Evolutionary conservation across 1,140 invertebrate species (phyloP), one percentile per base, ranked within the genome.

Genomic region (Heliothis subflexa): DNA sequence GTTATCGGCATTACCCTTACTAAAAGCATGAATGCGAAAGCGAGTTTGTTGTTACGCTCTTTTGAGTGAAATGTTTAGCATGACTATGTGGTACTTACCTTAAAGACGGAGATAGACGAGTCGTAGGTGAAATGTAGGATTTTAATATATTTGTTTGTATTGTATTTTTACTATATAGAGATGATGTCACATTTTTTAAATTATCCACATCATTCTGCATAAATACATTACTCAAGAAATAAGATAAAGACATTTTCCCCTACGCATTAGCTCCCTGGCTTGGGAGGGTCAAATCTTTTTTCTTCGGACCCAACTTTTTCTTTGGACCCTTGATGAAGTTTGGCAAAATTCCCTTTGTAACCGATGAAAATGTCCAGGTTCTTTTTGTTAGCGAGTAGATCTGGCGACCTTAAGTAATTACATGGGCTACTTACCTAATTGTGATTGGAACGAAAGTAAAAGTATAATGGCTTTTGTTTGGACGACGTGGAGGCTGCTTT

Each of bases 351-450:
- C 59, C 73, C 25, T 76, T 76, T 76, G 73, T 76, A 76, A 76
- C 59, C 59, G 49, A 76, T 64, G 47, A 76, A 76, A 40, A 74
- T 57, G 13, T 16, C 59, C 59, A 54, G 73, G 57, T 76, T 64
- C 72, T 62, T 76, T 76, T 73, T 76, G 59, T 64, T 50, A 28
- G 73, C 18, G 47, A 76, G 55, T 49, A 18, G 55, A 74, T 61
- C 55, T 74, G 28, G 12, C 14, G 57, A 76, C 59, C 64, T 64
- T 76, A 76, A 76, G 73, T 76, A 76, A 76, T 76, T 76, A 76
- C 73, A 64, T 76, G 59, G 73, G 59, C 33, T 76, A 64, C 73
- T 75, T 76, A 76, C 59, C 59, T 76, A 76, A 76, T 76, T 76
- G 73, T 64, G 73, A 76, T 76, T 62, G 49, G 73, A 76, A 64